Evolutionary conservation across 2,113 vertebrate species (phyloP).

Genomic region (Bombycilla garrulus): DNA sequence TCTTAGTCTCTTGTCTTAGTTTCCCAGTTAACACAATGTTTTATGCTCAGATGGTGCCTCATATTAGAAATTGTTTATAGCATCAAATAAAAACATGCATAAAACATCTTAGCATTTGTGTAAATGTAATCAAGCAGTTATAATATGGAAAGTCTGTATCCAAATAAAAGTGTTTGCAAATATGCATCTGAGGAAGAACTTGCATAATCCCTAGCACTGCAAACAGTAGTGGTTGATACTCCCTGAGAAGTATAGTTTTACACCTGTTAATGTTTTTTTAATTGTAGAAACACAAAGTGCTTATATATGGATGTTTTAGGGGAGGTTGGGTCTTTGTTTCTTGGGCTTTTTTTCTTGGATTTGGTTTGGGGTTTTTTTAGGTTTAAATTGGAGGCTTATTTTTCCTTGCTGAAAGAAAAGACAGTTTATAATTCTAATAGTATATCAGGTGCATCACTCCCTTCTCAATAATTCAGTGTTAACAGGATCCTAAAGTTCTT

Average conservation of each 20-base stretch:
- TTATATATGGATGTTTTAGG: background rate
- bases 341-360: background rate
- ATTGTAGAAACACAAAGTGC: background rate
- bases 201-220: background rate
- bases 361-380: background rate
- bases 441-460: background rate
- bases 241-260: background rate
- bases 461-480: background rate
- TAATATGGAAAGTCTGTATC: background rate
- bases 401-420: background rate
- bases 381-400: background rate
- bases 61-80: background rate
- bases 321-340: background rate
- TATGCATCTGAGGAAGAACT: background rate
- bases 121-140: background rate
- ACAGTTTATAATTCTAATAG: background rate
- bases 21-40: background rate
- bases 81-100: background rate
- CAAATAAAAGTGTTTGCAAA: background rate
- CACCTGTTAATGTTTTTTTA: background rate
- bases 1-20: background rate
- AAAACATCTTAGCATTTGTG: background rate
- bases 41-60: background rate
- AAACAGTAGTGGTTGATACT: background rate
- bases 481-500: background rate